Evolutionary conservation across 92 coral and sea anemone species (phyloP), one percentile per base, ranked within the genome.

Genomic region (Siderastrea siderea): DNA sequence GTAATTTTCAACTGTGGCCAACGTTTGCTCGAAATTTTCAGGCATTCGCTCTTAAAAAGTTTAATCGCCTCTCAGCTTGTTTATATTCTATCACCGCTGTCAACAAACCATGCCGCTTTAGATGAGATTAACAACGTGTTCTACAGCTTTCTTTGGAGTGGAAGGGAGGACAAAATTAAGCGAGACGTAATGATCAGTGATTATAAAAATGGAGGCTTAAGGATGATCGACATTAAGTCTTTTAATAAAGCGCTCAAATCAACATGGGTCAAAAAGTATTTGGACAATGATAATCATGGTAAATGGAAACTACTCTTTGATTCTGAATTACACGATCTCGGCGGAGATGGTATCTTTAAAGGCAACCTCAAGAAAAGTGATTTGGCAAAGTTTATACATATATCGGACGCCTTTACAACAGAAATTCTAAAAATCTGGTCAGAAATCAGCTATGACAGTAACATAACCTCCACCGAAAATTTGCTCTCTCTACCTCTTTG

Each of bases 101-200:
- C 10, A 66, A 46, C 90, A 68, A 77, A 54, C 64, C 38, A 68
- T 19, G 6, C 59, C 65, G 67, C 5, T 9, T 50, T 66, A 13
- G 44, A 57, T 26, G 82, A 80, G 79, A 57, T 79, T 44, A 73
- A 72, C 48, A 75, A 63, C 61, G 13, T 86, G 14, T 86, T 85
- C 65, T 71, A 81, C 61, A 75, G 46, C 60, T 80, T 71, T 73
- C 61, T 63, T 6, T 74, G 86, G 86, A 63, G 62, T 62, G 86
- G 86, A 54, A 87, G 51, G 63, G 86, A 86, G 17, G 75, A 87
- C 75, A 87, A 80, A 79, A 87, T 87, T 53, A 71, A 79, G 67
- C 65, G 86, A 54, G 19, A 69, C 46, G 75, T 62, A 46, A 63
- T 66, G 46, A 67, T 43, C 2, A 77, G 4, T 2, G 61, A 78